A percentile compares a stretch with the other conserved stretches of the same genome.
These are phyloP conservation scores for Agonopterix arenella DNA, from an alignment of 2,888 invertebrate species.

Conservation along the genomic window DNA sequence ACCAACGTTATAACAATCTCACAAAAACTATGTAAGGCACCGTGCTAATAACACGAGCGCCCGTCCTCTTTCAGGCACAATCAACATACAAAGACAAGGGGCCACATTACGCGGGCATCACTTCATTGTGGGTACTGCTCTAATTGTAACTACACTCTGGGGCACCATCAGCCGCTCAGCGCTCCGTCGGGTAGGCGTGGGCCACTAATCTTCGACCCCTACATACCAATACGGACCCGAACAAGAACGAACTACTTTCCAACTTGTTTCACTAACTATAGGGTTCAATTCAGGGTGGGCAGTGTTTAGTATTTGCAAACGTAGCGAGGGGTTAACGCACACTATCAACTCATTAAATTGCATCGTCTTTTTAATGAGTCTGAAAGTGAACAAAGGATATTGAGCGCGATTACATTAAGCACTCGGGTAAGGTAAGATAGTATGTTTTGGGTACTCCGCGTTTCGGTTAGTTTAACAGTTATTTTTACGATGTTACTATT, in stretches of 20 bases:
- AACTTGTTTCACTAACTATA: constrained; percentile 21
- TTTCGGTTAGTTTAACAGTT: too few species aligned
- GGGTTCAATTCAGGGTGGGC: constrained; percentile 27
- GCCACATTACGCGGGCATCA: constrained; percentile 72
- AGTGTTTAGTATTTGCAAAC: constrained; percentile 58
- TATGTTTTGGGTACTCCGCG: neutral
- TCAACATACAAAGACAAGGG: constrained; percentile 75
- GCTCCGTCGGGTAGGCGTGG: constrained; percentile 71
- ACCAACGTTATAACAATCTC: neutral
- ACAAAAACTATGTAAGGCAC: constrained; percentile 3
- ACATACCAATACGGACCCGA: constrained; percentile 57
- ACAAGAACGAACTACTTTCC: constrained; percentile 21
- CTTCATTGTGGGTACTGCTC: constrained; percentile 75
- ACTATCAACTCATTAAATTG: constrained; percentile 78
- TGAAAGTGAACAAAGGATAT: constrained; percentile 77
- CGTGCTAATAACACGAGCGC: constrained; percentile 17
- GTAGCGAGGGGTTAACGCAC: constrained; percentile 74
- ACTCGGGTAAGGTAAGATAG: constrained; percentile 63
- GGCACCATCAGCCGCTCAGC: constrained; percentile 75
- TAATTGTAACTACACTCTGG: constrained; percentile 77
- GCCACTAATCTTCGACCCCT: constrained; percentile 77
- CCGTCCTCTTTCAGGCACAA: constrained; percentile 59
- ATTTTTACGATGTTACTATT: too few species aligned
- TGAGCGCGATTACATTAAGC: constrained; percentile 74
- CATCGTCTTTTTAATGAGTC: constrained; percentile 78